Evolutionary conservation across 1,140 invertebrate genomes (phyloP).

Genomic region (Calosoma granatense): DNA sequence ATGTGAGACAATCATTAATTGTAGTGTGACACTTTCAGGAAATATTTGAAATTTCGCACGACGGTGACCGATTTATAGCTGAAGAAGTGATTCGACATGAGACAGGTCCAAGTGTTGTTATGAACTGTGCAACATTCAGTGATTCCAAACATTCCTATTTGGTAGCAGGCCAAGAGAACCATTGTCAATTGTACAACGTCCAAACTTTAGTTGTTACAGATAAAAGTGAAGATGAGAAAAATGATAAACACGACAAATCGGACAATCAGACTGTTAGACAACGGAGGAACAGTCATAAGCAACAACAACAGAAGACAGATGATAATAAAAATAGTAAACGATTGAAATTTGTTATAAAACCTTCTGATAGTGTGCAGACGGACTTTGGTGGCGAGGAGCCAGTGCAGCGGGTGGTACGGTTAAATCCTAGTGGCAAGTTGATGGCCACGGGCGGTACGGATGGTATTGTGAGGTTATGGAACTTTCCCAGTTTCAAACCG

Average conservation of each 20-base stretch:
- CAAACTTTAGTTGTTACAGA: constrained; percentile 50
- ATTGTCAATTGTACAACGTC: constrained; percentile 81
- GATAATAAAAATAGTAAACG: constrained; percentile 43
- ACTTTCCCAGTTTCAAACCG: constrained; percentile 67
- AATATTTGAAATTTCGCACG: constrained; percentile 81
- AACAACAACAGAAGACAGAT: constrained; percentile 25
- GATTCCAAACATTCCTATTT: constrained; percentile 62
- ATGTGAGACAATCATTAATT: neutral
- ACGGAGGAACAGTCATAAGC: constrained; percentile 29
- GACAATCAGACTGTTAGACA: constrained; percentile 34
- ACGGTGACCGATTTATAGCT: constrained; percentile 68
- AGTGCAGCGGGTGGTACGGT: constrained; percentile 75
- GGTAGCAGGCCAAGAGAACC: constrained; percentile 84
- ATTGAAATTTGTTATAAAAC: constrained; percentile 60
- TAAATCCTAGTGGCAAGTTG: constrained; percentile 61
- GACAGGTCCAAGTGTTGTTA: constrained; percentile 79
- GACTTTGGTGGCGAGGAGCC: constrained; percentile 67
- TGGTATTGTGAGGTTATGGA: constrained; percentile 79
- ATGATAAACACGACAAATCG: too few species aligned
- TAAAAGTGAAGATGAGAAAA: constrained; percentile 39
- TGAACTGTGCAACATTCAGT: constrained; percentile 72
- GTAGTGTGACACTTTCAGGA: constrained; percentile 48
- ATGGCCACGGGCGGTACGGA: constrained; percentile 89
- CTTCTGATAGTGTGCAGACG: constrained; percentile 67
- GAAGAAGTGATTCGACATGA: constrained; percentile 80